Evolutionary conservation across 2,113 vertebrate genomes (phyloP).

Genomic region (Morphnarchus princeps): DNA sequence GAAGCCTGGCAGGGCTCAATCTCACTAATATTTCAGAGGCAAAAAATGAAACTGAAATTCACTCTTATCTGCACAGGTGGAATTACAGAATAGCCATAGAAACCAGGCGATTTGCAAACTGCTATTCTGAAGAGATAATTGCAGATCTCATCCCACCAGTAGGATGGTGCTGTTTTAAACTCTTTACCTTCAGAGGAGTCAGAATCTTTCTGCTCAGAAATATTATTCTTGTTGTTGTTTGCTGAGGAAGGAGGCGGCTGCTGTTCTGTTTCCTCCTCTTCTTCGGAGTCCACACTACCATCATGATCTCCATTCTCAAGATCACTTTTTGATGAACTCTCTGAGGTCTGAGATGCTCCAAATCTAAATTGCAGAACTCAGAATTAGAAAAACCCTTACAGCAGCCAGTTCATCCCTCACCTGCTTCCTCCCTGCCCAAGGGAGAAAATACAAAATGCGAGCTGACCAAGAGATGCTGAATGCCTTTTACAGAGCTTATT

Average conservation of each 20-base stretch:
- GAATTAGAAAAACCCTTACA: background rate
- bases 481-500: accelerated
- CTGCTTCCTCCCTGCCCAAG: background rate
- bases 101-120: accelerated
- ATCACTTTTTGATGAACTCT: conserved; percentile 76
- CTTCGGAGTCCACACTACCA: conserved; percentile 67
- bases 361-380: conserved; percentile 70
- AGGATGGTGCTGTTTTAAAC: accelerated
- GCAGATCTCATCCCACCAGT: accelerated
- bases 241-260: background rate
- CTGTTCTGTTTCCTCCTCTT: conserved; percentile 51
- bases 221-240: conserved; percentile 6
- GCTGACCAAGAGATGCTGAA: accelerated
- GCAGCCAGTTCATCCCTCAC: background rate
- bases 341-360: conserved; percentile 80
- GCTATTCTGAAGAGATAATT: background rate
- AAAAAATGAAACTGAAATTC: accelerated
- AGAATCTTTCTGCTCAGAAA: background rate
- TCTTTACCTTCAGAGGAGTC: conserved; percentile 26
- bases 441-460: accelerated
- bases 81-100: accelerated
- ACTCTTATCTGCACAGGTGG: background rate
- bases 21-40: background rate
- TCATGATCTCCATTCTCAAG: conserved; percentile 78
- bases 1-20: background rate